These are phyloP conservation scores for Pseudochromis fuscus DNA, from an alignment of 2,797 vertebrate species.

Conservation along the genomic window DNA sequence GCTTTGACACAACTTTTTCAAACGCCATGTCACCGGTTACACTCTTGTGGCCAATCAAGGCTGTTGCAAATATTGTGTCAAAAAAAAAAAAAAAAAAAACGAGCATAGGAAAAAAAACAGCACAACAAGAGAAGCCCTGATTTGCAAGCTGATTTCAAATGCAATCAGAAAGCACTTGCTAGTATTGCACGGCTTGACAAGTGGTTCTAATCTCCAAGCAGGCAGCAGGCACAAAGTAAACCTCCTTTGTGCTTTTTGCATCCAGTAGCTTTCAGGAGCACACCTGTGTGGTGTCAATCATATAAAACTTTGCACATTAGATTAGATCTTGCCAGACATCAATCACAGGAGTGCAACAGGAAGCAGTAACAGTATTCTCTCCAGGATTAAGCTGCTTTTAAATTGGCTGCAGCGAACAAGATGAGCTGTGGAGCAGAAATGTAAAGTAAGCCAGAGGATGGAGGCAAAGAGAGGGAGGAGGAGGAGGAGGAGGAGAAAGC, in stretches of 20 bases:
- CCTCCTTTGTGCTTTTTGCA: conserved; percentile 51
- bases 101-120: conserved; percentile 17
- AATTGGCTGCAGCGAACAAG: conserved; percentile 81
- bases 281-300: conserved; percentile 80
- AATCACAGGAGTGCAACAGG: conserved; percentile 71
- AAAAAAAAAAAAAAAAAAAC: background rate
- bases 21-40: conserved; percentile 11
- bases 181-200: conserved; percentile 56
- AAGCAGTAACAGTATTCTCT: conserved; percentile 73
- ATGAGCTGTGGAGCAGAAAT: conserved; percentile 72
- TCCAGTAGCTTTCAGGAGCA: conserved; percentile 48
- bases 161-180: conserved; percentile 67
- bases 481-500: conserved; percentile 36
- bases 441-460: conserved; percentile 71
- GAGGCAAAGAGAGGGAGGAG: conserved; percentile 34
- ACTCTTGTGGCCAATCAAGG: conserved; percentile 39
- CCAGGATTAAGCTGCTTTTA: conserved; percentile 82
- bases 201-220: conserved; percentile 68
- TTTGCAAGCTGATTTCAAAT: conserved; percentile 71
- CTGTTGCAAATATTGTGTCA: conserved; percentile 22
- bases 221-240: conserved; percentile 44
- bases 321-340: conserved; percentile 81
- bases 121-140: conserved; percentile 42
- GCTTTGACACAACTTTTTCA: conserved; percentile 22
- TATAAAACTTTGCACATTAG: conserved; percentile 64